These are phyloP conservation scores for Eurois occulta DNA, from an alignment of 2,888 invertebrate genomes.

Conservation along the genomic window DNA sequence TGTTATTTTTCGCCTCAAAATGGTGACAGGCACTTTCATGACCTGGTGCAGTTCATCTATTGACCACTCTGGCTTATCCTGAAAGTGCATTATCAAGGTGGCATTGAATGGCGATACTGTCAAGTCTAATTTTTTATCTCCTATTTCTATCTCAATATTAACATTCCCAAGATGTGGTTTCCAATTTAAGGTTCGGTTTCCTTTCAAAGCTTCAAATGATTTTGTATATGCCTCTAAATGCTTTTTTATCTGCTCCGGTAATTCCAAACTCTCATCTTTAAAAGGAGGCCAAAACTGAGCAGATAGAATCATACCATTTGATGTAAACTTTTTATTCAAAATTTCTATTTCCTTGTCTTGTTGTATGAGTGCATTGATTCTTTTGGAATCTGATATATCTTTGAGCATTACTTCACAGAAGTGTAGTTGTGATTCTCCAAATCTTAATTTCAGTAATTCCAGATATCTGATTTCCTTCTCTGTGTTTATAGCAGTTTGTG, in stretches of 20 bases:
- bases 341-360: conserved; percentile 91
- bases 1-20: conserved; percentile 95
- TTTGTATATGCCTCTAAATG: conserved; percentile 96
- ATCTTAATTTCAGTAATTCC: conserved; percentile 97
- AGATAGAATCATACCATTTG: conserved; percentile 96
- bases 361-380: conserved; percentile 96
- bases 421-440: conserved; percentile 98
- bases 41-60: conserved; percentile 95
- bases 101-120: conserved; percentile 98
- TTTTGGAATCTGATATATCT: conserved; percentile 98
- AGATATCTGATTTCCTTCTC: conserved; percentile 97
- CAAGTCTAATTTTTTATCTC: conserved; percentile 94
- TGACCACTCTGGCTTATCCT: conserved; percentile 96
- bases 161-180: conserved; percentile 98
- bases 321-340: conserved; percentile 82
- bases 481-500: conserved; percentile 96
- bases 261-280: conserved; percentile 97
- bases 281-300: conserved; percentile 99
- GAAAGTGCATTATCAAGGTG: conserved; percentile 97
- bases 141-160: conserved; percentile 96
- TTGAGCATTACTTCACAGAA: conserved; percentile 99
- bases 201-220: conserved; percentile 97
- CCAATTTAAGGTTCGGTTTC: conserved; percentile 98
- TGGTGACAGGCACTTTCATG: conserved; percentile 96
- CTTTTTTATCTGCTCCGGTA: conserved; percentile 94